Conservation (phyloP, 2,888 invertebrate genomes). For the Zootermopsis nevadensis region DNA sequence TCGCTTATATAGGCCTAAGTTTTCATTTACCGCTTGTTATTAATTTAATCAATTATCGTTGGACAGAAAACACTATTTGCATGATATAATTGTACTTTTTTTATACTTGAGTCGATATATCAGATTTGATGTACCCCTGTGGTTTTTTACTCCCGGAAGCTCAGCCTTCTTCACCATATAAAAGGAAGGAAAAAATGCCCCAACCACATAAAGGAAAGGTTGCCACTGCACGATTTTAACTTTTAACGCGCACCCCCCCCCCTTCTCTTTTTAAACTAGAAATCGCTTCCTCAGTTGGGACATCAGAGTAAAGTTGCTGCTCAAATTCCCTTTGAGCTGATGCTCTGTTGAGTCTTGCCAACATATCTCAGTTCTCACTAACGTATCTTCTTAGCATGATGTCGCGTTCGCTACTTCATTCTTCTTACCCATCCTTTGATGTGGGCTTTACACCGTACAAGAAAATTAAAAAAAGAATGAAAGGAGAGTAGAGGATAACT, state of each 20-base stretch:
- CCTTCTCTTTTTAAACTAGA: background rate
- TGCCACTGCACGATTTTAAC: slow-evolving; percentile 49
- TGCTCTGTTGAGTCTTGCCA: slow-evolving; percentile 34
- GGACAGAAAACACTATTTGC: no score
- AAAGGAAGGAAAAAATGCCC: slow-evolving; percentile 33
- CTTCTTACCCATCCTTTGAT: slow-evolving; percentile 47
- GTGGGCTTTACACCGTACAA: slow-evolving; percentile 50
- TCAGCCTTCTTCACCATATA: slow-evolving; percentile 23
- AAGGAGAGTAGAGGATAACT: slow-evolving; percentile 42
- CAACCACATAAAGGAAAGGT: slow-evolving; percentile 45
- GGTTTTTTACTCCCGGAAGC: background rate
- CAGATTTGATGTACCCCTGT: background rate
- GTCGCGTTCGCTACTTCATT: slow-evolving; percentile 40
- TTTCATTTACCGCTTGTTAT: no score
- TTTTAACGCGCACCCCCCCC: slow-evolving; percentile 45
- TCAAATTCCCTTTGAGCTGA: slow-evolving; percentile 48
- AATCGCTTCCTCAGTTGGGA: slow-evolving; percentile 43
- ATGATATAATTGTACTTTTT: background rate
- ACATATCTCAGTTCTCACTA: slow-evolving; percentile 36
- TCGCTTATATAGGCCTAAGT: no score
- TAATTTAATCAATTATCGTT: no score
- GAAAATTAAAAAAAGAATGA: slow-evolving; percentile 48
- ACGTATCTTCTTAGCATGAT: slow-evolving; percentile 46
- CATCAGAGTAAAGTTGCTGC: slow-evolving; percentile 41
- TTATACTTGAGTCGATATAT: background rate